These are phyloP conservation scores for Taxidea taxus DNA, from an alignment of 2,113 vertebrate genomes.

Conservation along the genomic window DNA sequence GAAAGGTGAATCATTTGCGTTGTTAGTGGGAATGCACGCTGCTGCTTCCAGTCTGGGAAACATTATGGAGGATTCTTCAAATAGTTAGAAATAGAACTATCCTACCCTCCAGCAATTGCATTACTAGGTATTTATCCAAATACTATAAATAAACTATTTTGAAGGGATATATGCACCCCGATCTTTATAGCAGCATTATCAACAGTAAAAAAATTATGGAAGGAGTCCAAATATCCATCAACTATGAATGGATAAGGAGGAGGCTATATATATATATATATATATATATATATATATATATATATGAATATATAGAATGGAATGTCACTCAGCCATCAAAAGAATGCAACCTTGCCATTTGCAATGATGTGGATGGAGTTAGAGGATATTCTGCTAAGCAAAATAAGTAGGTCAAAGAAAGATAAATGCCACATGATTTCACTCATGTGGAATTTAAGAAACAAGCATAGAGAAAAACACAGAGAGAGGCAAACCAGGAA, in stretches of 20 bases:
- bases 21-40: not conserved
- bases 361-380: too few species aligned
- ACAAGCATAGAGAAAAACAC: too few species aligned
- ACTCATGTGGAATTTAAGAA: too few species aligned
- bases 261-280: not conserved
- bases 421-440: too few species aligned
- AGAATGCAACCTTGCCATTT: too few species aligned
- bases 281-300: not conserved
- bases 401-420: too few species aligned
- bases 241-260: not conserved
- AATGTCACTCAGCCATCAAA: not conserved
- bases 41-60: not conserved
- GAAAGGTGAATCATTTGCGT: not conserved
- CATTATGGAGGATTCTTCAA: not conserved
- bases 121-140: not conserved
- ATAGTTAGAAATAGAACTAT: not conserved
- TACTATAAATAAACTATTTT: not conserved
- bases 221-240: not conserved
- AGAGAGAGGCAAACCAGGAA: too few species aligned
- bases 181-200: not conserved
- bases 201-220: not conserved
- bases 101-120: not conserved
- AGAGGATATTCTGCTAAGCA: too few species aligned
- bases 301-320: too few species aligned
- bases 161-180: not conserved